Conservation (phyloP, 2,797 vertebrate species). For the Leptoclinus maculatus region DNA sequence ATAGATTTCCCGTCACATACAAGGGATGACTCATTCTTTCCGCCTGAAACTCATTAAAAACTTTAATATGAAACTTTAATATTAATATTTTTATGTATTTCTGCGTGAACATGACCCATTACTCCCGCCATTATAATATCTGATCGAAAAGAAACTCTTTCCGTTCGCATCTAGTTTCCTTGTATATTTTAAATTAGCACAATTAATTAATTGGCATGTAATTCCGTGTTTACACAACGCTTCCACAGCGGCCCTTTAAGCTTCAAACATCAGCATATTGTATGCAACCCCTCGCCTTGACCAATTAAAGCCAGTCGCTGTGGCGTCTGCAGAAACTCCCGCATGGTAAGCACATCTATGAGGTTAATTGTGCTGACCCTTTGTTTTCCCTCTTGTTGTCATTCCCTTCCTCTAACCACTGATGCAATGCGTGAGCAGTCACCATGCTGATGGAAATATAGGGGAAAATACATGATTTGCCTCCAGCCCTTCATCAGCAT, state of each 20-base stretch:
- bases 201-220: slow-evolving; percentile 56
- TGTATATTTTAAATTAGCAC: slow-evolving; percentile 52
- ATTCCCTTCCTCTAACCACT: slow-evolving; percentile 13
- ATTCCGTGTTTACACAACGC: slow-evolving; percentile 47
- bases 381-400: slow-evolving; percentile 41
- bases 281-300: slow-evolving; percentile 17
- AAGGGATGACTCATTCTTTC: too few relatives aligned
- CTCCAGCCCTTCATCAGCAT: slow-evolving; percentile 15
- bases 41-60: neutral
- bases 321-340: slow-evolving; percentile 12
- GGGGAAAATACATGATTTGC: slow-evolving; percentile 1
- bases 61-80: neutral
- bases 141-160: neutral
- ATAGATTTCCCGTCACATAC: neutral
- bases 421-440: slow-evolving; percentile 23
- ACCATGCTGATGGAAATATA: slow-evolving; percentile 11
- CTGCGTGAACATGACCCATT: neutral
- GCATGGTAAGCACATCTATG: slow-evolving; percentile 56
- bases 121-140: neutral
- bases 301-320: slow-evolving; percentile 37
- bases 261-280: slow-evolving; percentile 26
- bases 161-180: neutral
- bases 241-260: slow-evolving; percentile 16
- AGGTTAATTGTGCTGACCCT: slow-evolving; percentile 70
- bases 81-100: neutral